Base-by-base conservation (phyloP, 2,888 invertebrate genomes). In the Sisyra terminalis region DNA sequence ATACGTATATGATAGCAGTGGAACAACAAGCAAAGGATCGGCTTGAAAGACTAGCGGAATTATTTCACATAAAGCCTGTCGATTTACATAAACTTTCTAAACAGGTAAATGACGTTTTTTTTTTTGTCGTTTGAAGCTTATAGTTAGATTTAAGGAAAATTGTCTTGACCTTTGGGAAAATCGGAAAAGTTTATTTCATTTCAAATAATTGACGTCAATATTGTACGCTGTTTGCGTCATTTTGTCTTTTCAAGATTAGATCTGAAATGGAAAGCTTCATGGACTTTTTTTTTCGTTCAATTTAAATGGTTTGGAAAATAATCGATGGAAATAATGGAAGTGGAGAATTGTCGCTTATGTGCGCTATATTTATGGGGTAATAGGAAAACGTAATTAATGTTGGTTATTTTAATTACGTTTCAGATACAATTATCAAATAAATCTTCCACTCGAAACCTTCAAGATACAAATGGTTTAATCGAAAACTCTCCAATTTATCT, bases 1-100 rank as follows among this genome's bases (percentile, higher is more conserved):
- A 93, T 84, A 93, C 93, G 51, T 94, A 93, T 73, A 90, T 94
- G 70, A 93, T 94, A 67, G 93, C 93, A 51, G 90, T 94, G 62
- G 93, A 94, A 70, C 89, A 93, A 70, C 89, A 87, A 71, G 88
- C 86, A 47, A 72, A 86, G 55, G 88, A 90, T 69, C 80, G 90
- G 57, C 72, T 94, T 61, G 89, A 93, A 71, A 77, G 85, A 58
- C 75, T 93, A 57, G 86, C 92, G 48, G 87, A 88, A 52, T 81
- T 90, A 69, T 87, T 88, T 67, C 78, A 85, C 55, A 86, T 93
- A 69, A 87, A 86, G 54, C 90, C 93, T 46, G 82, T 89, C 61
- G 89, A 90, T 70, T 89, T 90, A 80, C 84, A 85, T 59, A 83
- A 86, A 66, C 73, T 89, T 51, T 85, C 85, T 55, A 76, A 83